Base-by-base conservation (phyloP, 2,888 invertebrate species). In the Polia nebulosa region DNA sequence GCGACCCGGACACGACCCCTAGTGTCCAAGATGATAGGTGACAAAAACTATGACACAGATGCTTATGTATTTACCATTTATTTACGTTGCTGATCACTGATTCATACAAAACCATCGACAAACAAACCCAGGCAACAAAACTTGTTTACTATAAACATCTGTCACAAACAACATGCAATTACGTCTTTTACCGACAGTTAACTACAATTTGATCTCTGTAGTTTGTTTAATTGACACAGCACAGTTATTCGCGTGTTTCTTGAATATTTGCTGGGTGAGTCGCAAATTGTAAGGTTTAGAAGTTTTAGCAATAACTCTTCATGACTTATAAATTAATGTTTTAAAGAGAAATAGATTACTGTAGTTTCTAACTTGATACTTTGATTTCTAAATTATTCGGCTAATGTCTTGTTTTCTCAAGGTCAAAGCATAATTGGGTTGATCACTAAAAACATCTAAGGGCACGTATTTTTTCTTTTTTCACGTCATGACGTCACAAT, bases 121-220 rank as follows among this genome's bases (percentile, higher is more conserved):
- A 63, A 58, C 70, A 53, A 41, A 55, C 15, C 32, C 69, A 63
- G 22, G 47, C 15, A 27, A 25, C 34, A 62, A 69, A 15, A 39
- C 41, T 36, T 47, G 71, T 75, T 65, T 49, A 65, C 27, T 47
- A 39, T 15, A 67, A 75, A 75, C 66, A 67, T 72, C 63, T 72
- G 59, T 53, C 65, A 60, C 53, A 68, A 59, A 63, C 58, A 32
- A 41, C 58, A 36, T 45, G 44, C 53, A 63, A 78, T 67, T 67
- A 72, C 45, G 22, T 57, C 15, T 44, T 55, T 59, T 52, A 62
- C 66, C 15, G 47, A 73, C 69, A 65, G 49, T 51, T 55, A 77
- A 71, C 51, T 67, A 77, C 25, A 52, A 45, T 61, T 72, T 62
- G 51, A 67, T 67, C 8, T 52, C 34, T 41, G 25, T 55, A 56